Evolutionary conservation across 2,113 vertebrate genomes (phyloP).

Genomic region (Uria aalge): DNA sequence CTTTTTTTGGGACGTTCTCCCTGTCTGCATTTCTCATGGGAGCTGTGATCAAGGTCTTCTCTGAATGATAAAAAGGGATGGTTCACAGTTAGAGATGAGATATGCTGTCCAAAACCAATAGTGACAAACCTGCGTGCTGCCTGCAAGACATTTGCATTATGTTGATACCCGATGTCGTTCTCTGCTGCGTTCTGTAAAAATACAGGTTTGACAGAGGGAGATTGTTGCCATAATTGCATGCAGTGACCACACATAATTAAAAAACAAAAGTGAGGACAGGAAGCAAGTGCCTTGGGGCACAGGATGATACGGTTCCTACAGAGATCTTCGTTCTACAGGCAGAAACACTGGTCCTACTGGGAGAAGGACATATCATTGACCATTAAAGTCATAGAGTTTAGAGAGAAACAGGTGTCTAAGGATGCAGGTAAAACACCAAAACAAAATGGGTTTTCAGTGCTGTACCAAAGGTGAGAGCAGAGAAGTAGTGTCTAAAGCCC

Average conservation of each 20-base stretch:
- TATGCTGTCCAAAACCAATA: slow-evolving; percentile 48
- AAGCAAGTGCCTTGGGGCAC: neutral
- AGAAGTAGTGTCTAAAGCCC: neutral
- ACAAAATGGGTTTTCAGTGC: neutral
- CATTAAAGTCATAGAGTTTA: neutral
- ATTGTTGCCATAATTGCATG: neutral
- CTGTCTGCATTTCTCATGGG: slow-evolving; percentile 32
- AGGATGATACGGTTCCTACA: neutral
- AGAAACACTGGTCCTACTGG: neutral
- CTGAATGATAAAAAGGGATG: slow-evolving; percentile 2
- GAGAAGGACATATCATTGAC: neutral
- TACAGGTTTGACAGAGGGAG: neutral
- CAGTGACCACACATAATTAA: neutral
- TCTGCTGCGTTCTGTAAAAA: neutral
- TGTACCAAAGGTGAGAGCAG: neutral
- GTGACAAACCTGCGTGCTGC: slow-evolving; percentile 25
- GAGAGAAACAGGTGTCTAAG: neutral
- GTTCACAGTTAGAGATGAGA: slow-evolving; percentile 6
- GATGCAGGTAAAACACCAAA: neutral
- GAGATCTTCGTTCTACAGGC: neutral
- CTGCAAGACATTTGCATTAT: slow-evolving; percentile 17
- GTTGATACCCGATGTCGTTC: neutral
- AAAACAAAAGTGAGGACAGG: neutral
- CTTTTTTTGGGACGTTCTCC: slow-evolving; percentile 25
- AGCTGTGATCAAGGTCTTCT: slow-evolving; percentile 34